Evolutionary conservation across 2,888 invertebrate genomes (phyloP), one percentile per base, ranked within the genome.

Genomic region (Tipula vernalis): DNA sequence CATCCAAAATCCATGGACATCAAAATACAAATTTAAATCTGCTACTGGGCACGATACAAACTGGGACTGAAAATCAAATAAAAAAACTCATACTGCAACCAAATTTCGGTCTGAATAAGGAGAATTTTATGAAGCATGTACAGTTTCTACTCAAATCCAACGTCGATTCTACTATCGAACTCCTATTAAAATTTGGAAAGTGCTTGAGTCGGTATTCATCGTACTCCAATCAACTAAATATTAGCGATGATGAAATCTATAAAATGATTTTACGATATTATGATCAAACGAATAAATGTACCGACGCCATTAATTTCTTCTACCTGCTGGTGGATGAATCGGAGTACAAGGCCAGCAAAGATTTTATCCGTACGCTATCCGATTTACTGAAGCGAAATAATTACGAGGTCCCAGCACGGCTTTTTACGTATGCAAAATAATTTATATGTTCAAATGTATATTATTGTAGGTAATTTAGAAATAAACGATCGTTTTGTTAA

Each of bases 71-170:
- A 57, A 91, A 91, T 83, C 91, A 92, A 86, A 88, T 93, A 57
- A 90, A 90, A n/a, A 93, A 93, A 71, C 88, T 92, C 15, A 88
- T 93, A 3, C 89, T 91, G 4, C 94, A 94, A 88, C 94, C 94
- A 0, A 90, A 92, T 0, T 92, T 93, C 10, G 92, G 92, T 87
- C 90, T 94, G 87, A 93, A 93, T 87, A 91, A 93, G 0, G 93
- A 93, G 15, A 91, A 92, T 10, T 88, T 94, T 4, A 85, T 92
- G 13, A 92, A 93, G 3, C 92, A 93, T 87, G 94, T 94, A 89
- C 93, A 93, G 85, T 90, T 91, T 88, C 88, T 91, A 90, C 0
- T 88, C 89, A 86, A 89, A 90, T 87, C 91, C 91, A 0, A 71
- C 28, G 28, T n/a, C 12, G 71, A 71, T 0, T 10, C 71, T 10